Conservation (phyloP, 2,888 invertebrate species). For the Halictus quadricinctus region DNA sequence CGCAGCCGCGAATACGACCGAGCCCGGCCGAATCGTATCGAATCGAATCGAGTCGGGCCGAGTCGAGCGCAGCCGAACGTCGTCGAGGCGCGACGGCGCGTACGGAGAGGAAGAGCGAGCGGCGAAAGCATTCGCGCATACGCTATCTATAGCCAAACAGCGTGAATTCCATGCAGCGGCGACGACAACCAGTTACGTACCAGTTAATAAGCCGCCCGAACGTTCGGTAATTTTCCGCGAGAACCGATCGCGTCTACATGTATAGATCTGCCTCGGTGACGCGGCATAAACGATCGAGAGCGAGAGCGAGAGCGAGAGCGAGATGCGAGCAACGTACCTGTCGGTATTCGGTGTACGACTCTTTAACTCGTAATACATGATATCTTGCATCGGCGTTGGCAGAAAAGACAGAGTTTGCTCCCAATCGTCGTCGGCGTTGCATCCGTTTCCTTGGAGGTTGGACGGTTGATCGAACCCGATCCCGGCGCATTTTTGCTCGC, state of each 20-base stretch:
- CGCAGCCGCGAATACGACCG: neutral
- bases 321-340: slow-evolving; percentile 82
- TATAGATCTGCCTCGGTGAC: neutral
- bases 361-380: slow-evolving; percentile 87
- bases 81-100: neutral
- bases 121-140: slow-evolving; percentile 1
- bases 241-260: neutral
- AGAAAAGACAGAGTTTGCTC: slow-evolving; percentile 85
- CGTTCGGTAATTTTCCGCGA: neutral
- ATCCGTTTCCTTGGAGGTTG: slow-evolving; percentile 45
- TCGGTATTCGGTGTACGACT: slow-evolving; percentile 85
- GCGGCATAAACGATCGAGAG: neutral
- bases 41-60: neutral
- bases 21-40: neutral
- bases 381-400: slow-evolving; percentile 84
- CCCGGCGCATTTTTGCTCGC: slow-evolving; percentile 15
- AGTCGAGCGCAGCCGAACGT: neutral
- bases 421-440: slow-evolving; percentile 83
- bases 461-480: slow-evolving; percentile 3
- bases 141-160: slow-evolving; percentile 14
- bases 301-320: neutral
- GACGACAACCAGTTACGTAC: neutral
- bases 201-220: neutral
- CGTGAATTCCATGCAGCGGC: neutral
- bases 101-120: neutral